These are phyloP conservation scores for Emberiza fucata DNA, from an alignment of 2,113 vertebrate genomes.

Conservation along the genomic window DNA sequence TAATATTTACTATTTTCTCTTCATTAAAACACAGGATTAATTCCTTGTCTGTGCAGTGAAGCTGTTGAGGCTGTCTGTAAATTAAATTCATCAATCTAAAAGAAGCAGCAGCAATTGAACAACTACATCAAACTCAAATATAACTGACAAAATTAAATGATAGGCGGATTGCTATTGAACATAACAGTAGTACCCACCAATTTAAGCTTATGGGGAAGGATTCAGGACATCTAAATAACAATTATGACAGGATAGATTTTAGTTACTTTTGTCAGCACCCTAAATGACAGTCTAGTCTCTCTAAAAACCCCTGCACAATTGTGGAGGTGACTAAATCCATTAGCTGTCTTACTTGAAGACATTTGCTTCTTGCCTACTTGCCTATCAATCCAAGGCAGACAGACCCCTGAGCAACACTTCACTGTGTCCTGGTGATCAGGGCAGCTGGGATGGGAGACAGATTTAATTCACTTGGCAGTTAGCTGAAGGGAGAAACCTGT, in stretches of 20 bases:
- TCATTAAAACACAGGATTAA: neutral
- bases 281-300: neutral
- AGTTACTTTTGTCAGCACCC: neutral
- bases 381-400: neutral
- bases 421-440: neutral
- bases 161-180: neutral
- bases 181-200: neutral
- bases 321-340: neutral
- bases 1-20: neutral
- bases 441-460: neutral
- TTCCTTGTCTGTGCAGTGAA: neutral
- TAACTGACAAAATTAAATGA: neutral
- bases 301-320: neutral
- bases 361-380: neutral
- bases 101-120: neutral
- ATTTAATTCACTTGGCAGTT: neutral
- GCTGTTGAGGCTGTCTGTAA: neutral
- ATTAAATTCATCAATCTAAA: neutral
- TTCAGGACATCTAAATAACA: neutral
- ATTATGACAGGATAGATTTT: neutral
- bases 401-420: neutral
- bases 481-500: neutral
- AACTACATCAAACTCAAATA: neutral
- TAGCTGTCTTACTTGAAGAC: neutral
- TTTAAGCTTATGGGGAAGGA: neutral